Evolutionary conservation across 35 echinoderm and acorn worm species (phyloP).

Genomic region (Apostichopus parvimensis): DNA sequence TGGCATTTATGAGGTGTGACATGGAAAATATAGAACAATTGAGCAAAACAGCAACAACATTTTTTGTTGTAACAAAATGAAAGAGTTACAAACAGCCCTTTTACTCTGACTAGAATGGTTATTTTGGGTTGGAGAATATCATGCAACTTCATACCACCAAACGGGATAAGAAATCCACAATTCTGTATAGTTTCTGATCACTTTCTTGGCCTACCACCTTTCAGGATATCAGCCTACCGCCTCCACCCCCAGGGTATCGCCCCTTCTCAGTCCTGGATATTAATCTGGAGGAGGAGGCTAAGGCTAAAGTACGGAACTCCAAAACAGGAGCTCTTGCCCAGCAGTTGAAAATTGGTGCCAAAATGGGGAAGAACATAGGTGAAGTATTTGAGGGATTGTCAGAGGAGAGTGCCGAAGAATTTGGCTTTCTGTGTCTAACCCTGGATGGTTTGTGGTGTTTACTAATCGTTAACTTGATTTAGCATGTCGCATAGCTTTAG

Average conservation of each 20-base stretch:
- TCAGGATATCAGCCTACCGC: conserved; percentile 77
- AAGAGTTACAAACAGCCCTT: too few relatives aligned
- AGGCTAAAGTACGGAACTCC: conserved; percentile 72
- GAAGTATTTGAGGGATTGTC: conserved; percentile 61
- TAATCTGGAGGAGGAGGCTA: conserved; percentile 82
- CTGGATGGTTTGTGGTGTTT: conserved; percentile 53
- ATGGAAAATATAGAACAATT: too few relatives aligned
- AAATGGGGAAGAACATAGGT: conserved; percentile 93
- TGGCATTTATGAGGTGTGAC: too few relatives aligned
- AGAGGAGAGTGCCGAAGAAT: conserved; percentile 6
- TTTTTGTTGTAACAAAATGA: too few relatives aligned
- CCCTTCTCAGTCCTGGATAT: conserved; percentile 90
- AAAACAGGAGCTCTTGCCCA: conserved; percentile 89
- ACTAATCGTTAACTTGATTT: conserved; percentile 22
- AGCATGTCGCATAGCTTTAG: not conserved
- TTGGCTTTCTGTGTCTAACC: conserved; percentile 32
- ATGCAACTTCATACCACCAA: too few relatives aligned
- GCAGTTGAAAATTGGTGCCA: conserved; percentile 88
- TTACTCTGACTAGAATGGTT: too few relatives aligned
- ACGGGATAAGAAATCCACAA: too few relatives aligned
- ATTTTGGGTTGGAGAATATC: too few relatives aligned
- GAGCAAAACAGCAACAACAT: too few relatives aligned
- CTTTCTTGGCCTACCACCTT: conserved; percentile 14
- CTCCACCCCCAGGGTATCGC: conserved; percentile 80
- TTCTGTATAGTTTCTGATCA: not conserved